phyloP scores from a whole-genome alignment of 2,888 invertebrate genomes.

The Eupithecia centaureata region DNA sequence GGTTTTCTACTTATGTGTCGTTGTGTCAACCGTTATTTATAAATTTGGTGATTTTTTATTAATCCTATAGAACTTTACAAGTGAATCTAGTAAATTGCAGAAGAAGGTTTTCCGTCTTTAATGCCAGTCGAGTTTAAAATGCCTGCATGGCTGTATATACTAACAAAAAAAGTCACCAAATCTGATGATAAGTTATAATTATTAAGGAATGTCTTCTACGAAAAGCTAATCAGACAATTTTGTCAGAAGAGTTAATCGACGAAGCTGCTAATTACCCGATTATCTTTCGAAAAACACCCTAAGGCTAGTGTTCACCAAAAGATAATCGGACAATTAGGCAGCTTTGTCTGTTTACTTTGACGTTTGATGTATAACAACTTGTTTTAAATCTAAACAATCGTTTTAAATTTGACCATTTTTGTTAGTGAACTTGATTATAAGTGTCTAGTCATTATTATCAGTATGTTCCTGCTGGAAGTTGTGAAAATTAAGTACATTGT shows the following conservation, averaged over 20 bases:
- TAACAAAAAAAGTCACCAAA: slow-evolving; percentile 16
- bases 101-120: background rate
- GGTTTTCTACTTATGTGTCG: slow-evolving; percentile 60
- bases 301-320: too few relatives aligned
- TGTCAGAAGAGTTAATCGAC: background rate
- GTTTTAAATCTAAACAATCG: too few relatives aligned
- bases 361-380: too few relatives aligned
- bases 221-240: background rate
- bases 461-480: slow-evolving; percentile 63
- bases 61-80: background rate
- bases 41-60: slow-evolving; percentile 2
- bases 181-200: background rate
- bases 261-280: background rate
- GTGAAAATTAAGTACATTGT: slow-evolving; percentile 50
- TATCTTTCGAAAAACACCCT: background rate
- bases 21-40: slow-evolving; percentile 35
- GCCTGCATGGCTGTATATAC: too few relatives aligned
- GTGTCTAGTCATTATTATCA: slow-evolving; percentile 57
- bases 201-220: background rate
- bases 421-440: too few relatives aligned
- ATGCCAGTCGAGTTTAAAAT: too few relatives aligned
- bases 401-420: too few relatives aligned
- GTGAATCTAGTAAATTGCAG: background rate
- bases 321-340: too few relatives aligned
- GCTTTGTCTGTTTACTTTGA: too few relatives aligned